Conservation (phyloP, 2,888 invertebrate genomes). For the Chorisops tibialis region DNA sequence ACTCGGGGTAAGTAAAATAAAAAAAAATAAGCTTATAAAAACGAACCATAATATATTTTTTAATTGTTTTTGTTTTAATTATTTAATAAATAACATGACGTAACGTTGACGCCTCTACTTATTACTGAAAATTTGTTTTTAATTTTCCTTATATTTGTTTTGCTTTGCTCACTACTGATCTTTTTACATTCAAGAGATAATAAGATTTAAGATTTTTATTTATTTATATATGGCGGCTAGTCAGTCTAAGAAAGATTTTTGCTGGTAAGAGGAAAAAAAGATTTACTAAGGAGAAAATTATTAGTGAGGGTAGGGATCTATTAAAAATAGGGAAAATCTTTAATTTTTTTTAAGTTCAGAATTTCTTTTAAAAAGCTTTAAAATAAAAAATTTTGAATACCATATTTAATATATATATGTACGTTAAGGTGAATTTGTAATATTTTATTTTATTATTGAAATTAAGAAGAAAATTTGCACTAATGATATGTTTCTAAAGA, state of each 20-base stretch:
- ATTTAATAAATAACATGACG: conserved; percentile 22
- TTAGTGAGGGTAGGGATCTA: no score
- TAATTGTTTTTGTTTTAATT: conserved; percentile 9
- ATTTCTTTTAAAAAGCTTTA: no score
- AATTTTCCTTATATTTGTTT: background rate
- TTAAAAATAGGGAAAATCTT: no score
- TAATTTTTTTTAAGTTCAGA: no score
- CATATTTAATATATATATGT: no score
- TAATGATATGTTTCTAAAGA: no score
- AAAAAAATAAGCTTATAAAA: conserved; percentile 4
- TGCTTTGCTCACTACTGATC: background rate
- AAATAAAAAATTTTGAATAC: no score
- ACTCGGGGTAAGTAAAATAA: background rate
- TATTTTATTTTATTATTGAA: no score
- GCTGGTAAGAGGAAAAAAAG: background rate
- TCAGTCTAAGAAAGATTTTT: no score
- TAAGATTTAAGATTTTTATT: background rate
- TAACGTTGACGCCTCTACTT: conserved; percentile 25
- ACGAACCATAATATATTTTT: conserved; percentile 19
- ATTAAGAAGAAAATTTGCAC: no score
- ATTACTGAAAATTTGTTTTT: background rate
- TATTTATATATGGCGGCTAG: no score
- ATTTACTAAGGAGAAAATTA: background rate
- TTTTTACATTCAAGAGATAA: background rate
- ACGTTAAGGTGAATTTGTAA: no score